Base-by-base conservation (phyloP, 2,888 invertebrate species). In the Dorcus parallelipipedus region DNA sequence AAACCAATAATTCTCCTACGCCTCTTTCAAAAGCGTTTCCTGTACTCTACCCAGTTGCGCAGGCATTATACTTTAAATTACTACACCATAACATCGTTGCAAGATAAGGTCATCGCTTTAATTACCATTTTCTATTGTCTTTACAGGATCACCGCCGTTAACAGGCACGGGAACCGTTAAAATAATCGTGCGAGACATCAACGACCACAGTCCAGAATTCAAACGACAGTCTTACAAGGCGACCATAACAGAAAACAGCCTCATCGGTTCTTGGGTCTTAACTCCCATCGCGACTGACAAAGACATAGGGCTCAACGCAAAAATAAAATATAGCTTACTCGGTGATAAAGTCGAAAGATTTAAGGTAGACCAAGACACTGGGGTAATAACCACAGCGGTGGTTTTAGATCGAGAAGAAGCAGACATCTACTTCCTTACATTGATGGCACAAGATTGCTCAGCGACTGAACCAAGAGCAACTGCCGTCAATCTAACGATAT, bases 151-250 rank as follows among this genome's bases (percentile, higher is more conserved):
- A 17, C 95, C 96, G 14, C 91, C 95, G 2, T 80, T 96, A 56
- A 95, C 95, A 2, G 96, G 97, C 50, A 92, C 95, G 3, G 96
- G 96, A 41, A 90, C 92, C 50, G 91, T 97, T 1, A 86, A 87
- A 71, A 89, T 97, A 58, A 83, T 92, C 54, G 95, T 97, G 8
- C 91, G 94, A 79, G 97, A 97, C 77, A 90, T 94, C 57, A 97
- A 97, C 77, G 97, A 97, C 76, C 94, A 96, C 76, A 88, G 88
- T 66, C 97, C 97, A 0, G 88, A 89, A 69, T 97, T 97, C 76
- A 88, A 87, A 69, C 83, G 90, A 54, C 89, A 91, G 72, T 87
- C 88, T 55, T 95, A 95, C 75, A 85, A 85, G 66, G 89, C 90
- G 0, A 82, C 80, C 50, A 88, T 97, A 0, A 82, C 85, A 65